phyloP scores from a whole-genome alignment of 2,888 invertebrate genomes.

The Exocentrus adspersus region DNA sequence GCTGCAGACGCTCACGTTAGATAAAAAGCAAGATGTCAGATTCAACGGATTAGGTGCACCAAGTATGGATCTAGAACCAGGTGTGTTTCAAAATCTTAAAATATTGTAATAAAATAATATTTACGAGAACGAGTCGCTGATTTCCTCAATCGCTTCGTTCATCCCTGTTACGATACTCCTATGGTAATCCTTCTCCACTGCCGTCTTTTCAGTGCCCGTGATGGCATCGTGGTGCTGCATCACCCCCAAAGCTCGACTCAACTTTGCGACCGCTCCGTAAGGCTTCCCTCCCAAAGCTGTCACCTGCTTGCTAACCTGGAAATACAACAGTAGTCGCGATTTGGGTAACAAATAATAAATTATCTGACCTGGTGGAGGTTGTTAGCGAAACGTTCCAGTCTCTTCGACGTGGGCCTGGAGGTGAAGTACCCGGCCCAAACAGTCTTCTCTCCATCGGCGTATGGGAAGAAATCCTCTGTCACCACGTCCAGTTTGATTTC shows the following conservation, averaged over 20 bases:
- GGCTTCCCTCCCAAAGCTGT: slow-evolving; percentile 67
- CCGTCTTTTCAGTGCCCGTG: slow-evolving; percentile 84
- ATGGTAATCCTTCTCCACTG: slow-evolving; percentile 88
- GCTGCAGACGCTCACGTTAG: slow-evolving; percentile 72
- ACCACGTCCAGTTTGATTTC: slow-evolving; percentile 57
- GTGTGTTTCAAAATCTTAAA: background rate
- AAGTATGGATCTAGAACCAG: slow-evolving; percentile 1
- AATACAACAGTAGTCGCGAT: too few relatives aligned
- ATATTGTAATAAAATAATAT: too few relatives aligned
- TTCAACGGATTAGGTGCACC: slow-evolving; percentile 15
- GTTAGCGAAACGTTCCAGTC: slow-evolving; percentile 65
- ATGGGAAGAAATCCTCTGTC: slow-evolving; percentile 74
- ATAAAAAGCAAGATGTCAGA: slow-evolving; percentile 67
- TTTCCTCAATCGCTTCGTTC: background rate
- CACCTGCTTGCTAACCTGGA: slow-evolving; percentile 75
- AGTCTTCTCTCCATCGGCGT: slow-evolving; percentile 70
- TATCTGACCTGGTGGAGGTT: slow-evolving; percentile 68
- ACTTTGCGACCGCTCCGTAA: slow-evolving; percentile 52
- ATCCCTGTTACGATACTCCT: slow-evolving; percentile 72
- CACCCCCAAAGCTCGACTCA: slow-evolving; percentile 71
- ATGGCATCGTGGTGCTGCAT: slow-evolving; percentile 95
- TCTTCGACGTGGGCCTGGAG: slow-evolving; percentile 69
- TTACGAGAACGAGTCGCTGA: slow-evolving; percentile 14
- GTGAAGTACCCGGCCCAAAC: slow-evolving; percentile 81
- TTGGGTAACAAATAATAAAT: too few relatives aligned